These are phyloP conservation scores for Hofmannophila pseudospretella DNA, from an alignment of 2,888 invertebrate genomes.

Conservation along the genomic window DNA sequence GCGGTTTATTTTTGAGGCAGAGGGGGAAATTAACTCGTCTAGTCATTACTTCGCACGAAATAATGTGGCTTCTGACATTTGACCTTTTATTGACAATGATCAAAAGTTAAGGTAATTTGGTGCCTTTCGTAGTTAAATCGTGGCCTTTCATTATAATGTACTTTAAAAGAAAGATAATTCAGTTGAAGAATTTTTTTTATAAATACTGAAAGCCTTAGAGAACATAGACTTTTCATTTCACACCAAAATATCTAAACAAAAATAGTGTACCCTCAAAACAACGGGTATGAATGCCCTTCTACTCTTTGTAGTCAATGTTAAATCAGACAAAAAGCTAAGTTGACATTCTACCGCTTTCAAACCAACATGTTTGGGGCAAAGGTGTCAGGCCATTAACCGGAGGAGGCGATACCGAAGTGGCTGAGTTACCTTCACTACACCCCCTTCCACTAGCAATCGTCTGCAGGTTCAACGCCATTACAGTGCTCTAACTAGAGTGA, in stretches of 20 bases:
- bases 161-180: too few relatives aligned
- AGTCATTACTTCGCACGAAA: conserved; percentile 3
- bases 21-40: conserved; percentile 15
- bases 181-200: too few relatives aligned
- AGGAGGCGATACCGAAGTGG: conserved; percentile 32
- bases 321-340: conserved; percentile 45
- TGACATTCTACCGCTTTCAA: conserved; percentile 47
- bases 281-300: conserved; percentile 7
- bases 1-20: conserved; percentile 9
- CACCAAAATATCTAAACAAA: too few relatives aligned
- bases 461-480: conserved; percentile 57
- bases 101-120: too few relatives aligned
- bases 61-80: conserved; percentile 1
- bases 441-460: conserved; percentile 26
- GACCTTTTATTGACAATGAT: background rate
- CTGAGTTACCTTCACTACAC: conserved; percentile 27
- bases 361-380: conserved; percentile 38
- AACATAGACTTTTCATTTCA: too few relatives aligned
- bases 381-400: conserved; percentile 53
- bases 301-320: conserved; percentile 35
- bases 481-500: conserved; percentile 39
- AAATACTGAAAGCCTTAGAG: too few relatives aligned
- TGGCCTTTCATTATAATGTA: too few relatives aligned
- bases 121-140: too few relatives aligned
- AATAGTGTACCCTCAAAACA: conserved; percentile 2